A percentile compares a stretch with the other conserved stretches of the same genome.
phyloP scores from a whole-genome alignment of 2,113 vertebrate species.

The Rhabdornis inornatus region DNA sequence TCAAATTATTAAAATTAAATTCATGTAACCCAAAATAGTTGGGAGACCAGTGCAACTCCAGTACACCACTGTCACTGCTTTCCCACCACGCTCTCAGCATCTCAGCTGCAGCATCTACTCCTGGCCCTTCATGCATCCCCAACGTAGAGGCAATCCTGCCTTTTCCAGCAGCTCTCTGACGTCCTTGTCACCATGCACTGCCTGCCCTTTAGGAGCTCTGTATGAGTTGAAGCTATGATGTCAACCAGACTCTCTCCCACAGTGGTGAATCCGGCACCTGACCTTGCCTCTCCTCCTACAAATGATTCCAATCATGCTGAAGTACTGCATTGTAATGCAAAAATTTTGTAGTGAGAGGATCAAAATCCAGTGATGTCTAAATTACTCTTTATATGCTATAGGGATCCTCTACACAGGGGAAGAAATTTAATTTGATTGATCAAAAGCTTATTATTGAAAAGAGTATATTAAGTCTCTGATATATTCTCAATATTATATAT shows the following conservation, averaged over 20 bases:
- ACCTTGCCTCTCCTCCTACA: background rate
- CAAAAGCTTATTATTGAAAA: background rate
- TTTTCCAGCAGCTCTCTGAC: background rate
- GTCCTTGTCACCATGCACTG: fast-evolving
- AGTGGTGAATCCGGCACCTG: fast-evolving
- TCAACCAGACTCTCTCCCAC: fast-evolving
- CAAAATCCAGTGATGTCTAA: background rate
- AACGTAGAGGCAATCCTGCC: fast-evolving
- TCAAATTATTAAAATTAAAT: background rate
- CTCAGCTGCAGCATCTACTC: fast-evolving
- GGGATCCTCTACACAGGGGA: background rate
- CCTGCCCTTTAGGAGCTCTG: background rate
- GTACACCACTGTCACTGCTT: background rate
- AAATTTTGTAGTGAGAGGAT: background rate
- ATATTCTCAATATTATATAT: background rate
- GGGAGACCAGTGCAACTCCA: background rate
- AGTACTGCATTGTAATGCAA: fast-evolving
- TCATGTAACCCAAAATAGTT: background rate
- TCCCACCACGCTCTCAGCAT: background rate
- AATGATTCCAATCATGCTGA: background rate
- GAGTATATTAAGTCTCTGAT: background rate
- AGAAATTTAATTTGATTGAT: background rate
- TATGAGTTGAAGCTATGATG: fast-evolving
- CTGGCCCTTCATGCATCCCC: fast-evolving
- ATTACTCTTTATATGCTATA: background rate